These are phyloP conservation scores for Diorhabda sublineata DNA, from an alignment of 1,140 invertebrate species.

Conservation along the genomic window DNA sequence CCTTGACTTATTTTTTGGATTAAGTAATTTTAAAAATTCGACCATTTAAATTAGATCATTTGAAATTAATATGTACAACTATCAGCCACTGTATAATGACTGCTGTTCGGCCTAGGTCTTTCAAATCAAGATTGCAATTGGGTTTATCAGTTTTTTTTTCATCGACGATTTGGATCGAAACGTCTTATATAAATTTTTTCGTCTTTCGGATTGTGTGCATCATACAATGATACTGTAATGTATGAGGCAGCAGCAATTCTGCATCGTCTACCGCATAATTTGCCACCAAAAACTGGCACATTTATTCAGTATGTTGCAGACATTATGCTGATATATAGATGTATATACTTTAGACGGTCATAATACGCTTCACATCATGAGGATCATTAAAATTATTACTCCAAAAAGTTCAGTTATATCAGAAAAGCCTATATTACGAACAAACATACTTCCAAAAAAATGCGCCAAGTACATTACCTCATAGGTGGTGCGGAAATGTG, in stretches of 20 bases:
- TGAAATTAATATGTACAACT: slow-evolving; percentile 42
- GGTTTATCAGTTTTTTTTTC: slow-evolving; percentile 44
- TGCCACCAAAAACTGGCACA: slow-evolving; percentile 40
- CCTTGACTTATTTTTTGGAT: slow-evolving; percentile 39
- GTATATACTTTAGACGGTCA: slow-evolving; percentile 45
- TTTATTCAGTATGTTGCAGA: slow-evolving; percentile 40
- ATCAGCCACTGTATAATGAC: slow-evolving; percentile 39
- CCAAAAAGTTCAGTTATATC: slow-evolving; percentile 34
- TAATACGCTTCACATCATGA: slow-evolving; percentile 46
- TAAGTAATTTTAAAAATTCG: slow-evolving; percentile 28
- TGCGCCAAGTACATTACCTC: no score
- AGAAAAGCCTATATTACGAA: slow-evolving; percentile 8
- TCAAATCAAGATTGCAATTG: slow-evolving; percentile 41
- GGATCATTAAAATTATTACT: slow-evolving; percentile 44
- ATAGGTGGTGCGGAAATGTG: no score
- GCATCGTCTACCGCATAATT: slow-evolving; percentile 38
- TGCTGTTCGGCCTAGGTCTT: slow-evolving; percentile 35
- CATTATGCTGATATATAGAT: slow-evolving; percentile 47
- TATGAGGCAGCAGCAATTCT: slow-evolving; percentile 45
- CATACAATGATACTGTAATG: slow-evolving; percentile 38
- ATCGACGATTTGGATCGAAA: slow-evolving; percentile 43
- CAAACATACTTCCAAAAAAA: no score
- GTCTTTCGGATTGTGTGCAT: slow-evolving; percentile 41
- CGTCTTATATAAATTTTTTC: slow-evolving; percentile 28
- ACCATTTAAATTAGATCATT: slow-evolving; percentile 17